Conservation (phyloP, 1,140 invertebrate species). For the Cotesia vestalis region DNA sequence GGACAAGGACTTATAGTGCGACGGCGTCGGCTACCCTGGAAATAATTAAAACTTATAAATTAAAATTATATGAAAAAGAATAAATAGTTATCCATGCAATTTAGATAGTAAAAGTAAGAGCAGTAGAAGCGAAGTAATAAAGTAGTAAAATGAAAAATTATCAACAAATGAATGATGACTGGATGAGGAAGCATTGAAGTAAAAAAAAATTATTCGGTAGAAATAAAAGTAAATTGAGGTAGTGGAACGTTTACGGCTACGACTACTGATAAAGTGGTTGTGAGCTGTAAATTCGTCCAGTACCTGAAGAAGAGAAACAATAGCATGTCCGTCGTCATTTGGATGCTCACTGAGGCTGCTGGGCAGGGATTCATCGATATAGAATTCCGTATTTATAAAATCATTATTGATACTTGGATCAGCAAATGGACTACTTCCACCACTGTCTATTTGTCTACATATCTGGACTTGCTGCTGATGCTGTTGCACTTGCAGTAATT, state of each 20-base stretch:
- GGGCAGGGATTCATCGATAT: constrained; percentile 84
- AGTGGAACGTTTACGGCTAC: constrained; percentile 58
- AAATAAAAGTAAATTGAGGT: constrained; percentile 41
- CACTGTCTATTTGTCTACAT: constrained; percentile 50
- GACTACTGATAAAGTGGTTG: constrained; percentile 54
- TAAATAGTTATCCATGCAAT: background rate
- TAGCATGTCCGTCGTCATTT: constrained; percentile 72
- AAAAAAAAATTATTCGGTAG: constrained; percentile 11
- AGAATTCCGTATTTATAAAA: constrained; percentile 83
- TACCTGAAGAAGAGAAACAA: constrained; percentile 74
- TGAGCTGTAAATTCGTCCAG: constrained; percentile 59
- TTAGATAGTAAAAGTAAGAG: no score
- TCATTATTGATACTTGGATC: constrained; percentile 63
- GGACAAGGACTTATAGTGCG: constrained; percentile 56
- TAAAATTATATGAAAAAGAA: constrained; percentile 16
- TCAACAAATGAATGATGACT: constrained; percentile 44
- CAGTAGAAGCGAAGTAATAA: no score
- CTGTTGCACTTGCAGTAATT: constrained; percentile 44
- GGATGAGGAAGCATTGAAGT: constrained; percentile 36
- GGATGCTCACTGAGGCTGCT: constrained; percentile 72
- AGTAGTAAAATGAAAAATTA: constrained; percentile 42
- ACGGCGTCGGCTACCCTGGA: constrained; percentile 65
- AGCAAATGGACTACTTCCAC: constrained; percentile 55
- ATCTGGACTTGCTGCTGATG: constrained; percentile 43
- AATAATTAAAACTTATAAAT: constrained; percentile 51